Percentiles rank a stretch among this genome's conserved stretches.
Conservation (phyloP, 2,797 vertebrate species). For the Prunella strophiata region DNA sequence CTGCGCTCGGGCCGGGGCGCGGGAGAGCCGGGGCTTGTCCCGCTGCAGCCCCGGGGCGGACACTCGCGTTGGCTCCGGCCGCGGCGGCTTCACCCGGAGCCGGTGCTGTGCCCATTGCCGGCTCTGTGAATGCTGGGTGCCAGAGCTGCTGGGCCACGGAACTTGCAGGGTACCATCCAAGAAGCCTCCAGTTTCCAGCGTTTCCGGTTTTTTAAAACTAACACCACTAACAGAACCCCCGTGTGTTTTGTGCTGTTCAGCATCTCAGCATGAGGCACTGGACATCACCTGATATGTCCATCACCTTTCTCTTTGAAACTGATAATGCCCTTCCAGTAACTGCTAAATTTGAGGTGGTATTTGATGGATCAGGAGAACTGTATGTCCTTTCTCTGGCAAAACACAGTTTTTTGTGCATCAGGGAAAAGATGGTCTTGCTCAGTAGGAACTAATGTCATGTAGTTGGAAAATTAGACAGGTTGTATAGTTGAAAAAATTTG, state of each 20-base stretch:
- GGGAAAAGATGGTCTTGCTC: neutral
- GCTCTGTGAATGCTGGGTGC: accelerated
- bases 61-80: neutral
- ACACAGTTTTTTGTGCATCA: neutral
- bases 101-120: accelerated
- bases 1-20: neutral
- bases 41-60: accelerated
- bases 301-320: neutral
- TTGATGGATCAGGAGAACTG: neutral
- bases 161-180: accelerated
- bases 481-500: neutral
- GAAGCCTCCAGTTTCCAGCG: accelerated
- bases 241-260: neutral
- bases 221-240: accelerated
- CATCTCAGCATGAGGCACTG: accelerated
- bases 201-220: neutral
- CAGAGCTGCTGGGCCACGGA: accelerated
- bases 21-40: neutral
- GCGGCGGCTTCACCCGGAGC: accelerated
- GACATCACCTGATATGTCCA: accelerated
- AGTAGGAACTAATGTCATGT: too few relatives aligned
- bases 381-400: neutral
- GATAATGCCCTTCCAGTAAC: neutral
- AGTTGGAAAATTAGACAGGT: neutral
- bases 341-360: accelerated